Evolutionary conservation across 2,113 vertebrate species (phyloP).

Genomic region (Eupsittula cactorum): DNA sequence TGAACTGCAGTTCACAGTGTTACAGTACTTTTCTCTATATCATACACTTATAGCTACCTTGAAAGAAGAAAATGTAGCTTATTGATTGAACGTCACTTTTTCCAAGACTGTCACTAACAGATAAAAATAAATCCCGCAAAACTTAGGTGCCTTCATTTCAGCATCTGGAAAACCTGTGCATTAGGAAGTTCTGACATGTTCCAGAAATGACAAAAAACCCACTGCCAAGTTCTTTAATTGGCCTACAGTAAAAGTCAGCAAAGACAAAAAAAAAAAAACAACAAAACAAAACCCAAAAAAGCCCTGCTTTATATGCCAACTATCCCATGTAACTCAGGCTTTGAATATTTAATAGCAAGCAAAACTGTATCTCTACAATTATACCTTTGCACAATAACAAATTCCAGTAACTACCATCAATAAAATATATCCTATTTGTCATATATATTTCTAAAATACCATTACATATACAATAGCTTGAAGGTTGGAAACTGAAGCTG

Average conservation of each 20-base stretch:
- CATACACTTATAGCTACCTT: background rate
- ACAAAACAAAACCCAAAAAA: background rate
- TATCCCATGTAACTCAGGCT: background rate
- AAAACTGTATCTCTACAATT: background rate
- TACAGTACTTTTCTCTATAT: background rate
- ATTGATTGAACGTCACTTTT: background rate
- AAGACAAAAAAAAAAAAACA: too few relatives aligned
- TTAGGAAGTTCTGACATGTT: slow-evolving; percentile 2
- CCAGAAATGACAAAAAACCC: background rate
- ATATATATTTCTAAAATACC: background rate
- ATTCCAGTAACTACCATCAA: background rate
- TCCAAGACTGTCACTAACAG: background rate
- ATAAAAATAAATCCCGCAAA: background rate
- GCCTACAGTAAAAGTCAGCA: too few relatives aligned
- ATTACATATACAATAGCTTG: background rate
- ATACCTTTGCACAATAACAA: background rate
- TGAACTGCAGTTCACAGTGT: background rate
- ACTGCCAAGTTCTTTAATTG: slow-evolving; percentile 23
- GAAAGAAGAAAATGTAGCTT: background rate
- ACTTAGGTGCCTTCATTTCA: background rate
- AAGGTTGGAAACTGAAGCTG: background rate
- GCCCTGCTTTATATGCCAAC: background rate
- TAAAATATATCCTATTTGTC: background rate
- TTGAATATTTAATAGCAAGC: background rate
- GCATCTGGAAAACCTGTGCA: slow-evolving; percentile 29